These are phyloP conservation scores for Hemibagrus guttatus DNA, from an alignment of 2,797 vertebrate species.

Conservation along the genomic window DNA sequence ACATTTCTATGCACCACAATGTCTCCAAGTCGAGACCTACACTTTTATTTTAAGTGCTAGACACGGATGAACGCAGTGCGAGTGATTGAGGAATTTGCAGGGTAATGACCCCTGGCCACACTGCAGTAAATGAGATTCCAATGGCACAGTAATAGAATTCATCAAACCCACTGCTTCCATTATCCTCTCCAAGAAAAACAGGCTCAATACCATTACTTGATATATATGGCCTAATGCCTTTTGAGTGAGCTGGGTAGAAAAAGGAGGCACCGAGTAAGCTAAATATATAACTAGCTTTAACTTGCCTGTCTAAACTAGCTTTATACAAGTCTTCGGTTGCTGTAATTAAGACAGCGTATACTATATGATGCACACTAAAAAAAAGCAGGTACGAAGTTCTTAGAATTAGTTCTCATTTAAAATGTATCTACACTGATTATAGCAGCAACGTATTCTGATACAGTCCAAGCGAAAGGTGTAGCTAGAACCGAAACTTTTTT, in stretches of 20 bases:
- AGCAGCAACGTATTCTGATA: not conserved
- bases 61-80: not conserved
- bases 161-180: not conserved
- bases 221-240: slow-evolving; percentile 67
- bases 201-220: slow-evolving; percentile 70
- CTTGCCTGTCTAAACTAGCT: not conserved
- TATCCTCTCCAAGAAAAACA: slow-evolving; percentile 64
- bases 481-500: not conserved
- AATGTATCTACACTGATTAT: not conserved
- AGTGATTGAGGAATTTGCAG: not conserved
- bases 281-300: not conserved
- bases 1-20: not conserved
- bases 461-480: not conserved
- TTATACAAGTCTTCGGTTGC: not conserved
- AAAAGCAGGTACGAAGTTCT: not conserved
- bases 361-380: not conserved
- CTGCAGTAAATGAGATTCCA: not conserved
- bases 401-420: slow-evolving; percentile 3
- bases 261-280: slow-evolving; percentile 26
- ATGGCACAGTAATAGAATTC: not conserved
- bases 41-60: not conserved
- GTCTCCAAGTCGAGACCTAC: not conserved
- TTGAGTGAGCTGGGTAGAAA: slow-evolving; percentile 25
- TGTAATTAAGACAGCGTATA: slow-evolving; percentile 6
- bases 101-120: not conserved